Evolutionary conservation across 2,113 vertebrate genomes (phyloP), one percentile per base, ranked within the genome.

Genomic region (Scopus umbretta): DNA sequence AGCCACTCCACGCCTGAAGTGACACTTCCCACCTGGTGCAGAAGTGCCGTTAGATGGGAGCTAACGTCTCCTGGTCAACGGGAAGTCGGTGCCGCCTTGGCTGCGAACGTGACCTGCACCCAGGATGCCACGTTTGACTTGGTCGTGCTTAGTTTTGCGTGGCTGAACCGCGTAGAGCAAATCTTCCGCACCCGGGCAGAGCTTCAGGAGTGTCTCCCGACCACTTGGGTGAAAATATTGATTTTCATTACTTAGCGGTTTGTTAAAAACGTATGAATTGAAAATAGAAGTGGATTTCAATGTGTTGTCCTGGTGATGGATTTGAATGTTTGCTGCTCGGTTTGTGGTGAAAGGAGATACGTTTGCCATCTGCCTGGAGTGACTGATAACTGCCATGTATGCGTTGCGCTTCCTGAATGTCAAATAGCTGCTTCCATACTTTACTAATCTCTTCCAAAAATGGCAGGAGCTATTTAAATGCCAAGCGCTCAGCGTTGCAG

Each of bases 281-380:
- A 59, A 91, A 96, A 84, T 18, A 43, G 62, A 86, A 86, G 71
- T 27, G 92, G 92, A 75, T 97, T 89, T 88, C 73, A 94, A 84
- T 65, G 36, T n/a, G 74, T 90, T 83, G 92, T 91, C 80, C 87
- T 47, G 90, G 94, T 94, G 96, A 96, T 91, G 94, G 56, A 82
- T 97, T 67, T 71, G 80, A 91, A 47, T 53, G 91, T 91, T 95
- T 74, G 96, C 91, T 96, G 96, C 96, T 97, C 95, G 42, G 50
- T 94, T 97, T 80, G 91, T 96, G 79, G 92, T 84, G 90, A 81
- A 97, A 96, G 93, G 94, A 93, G 95, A 86, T 53, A 68, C 80
- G 20, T 92, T 94, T 80, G 18, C 97, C 97, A 89, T 96, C 96
- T 97, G 98, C 95, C 73, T 34, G 83, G 80, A 75, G 58, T 72